Evolutionary conservation across 2,113 vertebrate genomes (phyloP), one percentile per base, ranked within the genome.

Genomic region (Mellivora capensis): DNA sequence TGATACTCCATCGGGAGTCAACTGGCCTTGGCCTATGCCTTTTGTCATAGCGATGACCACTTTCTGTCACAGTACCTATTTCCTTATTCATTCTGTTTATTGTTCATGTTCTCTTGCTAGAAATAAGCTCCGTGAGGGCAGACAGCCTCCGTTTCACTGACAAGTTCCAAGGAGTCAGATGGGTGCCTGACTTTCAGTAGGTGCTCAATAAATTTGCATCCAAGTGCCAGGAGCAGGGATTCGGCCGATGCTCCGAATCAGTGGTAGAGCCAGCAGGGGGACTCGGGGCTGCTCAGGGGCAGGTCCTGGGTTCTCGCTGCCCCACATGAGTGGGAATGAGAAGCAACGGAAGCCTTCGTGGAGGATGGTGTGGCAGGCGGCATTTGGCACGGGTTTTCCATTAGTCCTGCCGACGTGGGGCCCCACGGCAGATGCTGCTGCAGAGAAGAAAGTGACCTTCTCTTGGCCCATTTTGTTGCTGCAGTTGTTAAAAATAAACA

Each of bases 391-490:
- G 27, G 72, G n/a, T 71, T 72, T n/a, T 10, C 61, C 3, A 27
- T 1, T 0, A 8, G 18, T 20, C 71, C 17, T 5, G 2, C 54
- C n/a, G 34, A 62, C 0, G 0, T 1, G 10, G 6, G 18, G 52
- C 7, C 29, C 4, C 13, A 25, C 0, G 31, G 85, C 23, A 59
- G 54, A 14, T 23, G 49, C 47, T 59, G 42, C 37, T n/a, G 44
- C 23, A 47, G 42, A 95, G 61, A 34, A 74, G 9, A 87, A 17
- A 69, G 29, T 14, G 3, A 86, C 39, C 37, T 77, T 44, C 27
- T 71, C 39, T 87, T 83, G 39, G 23, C 87, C 20, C 8, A 13
- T 82, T 91, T 72, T 92, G 49, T 87, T 42, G 49, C 27, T 57
- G 12, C 25, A 47, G 25, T 64, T 64, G 76, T 86, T 17, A 7